Evolutionary conservation across 1,140 invertebrate species (phyloP).

Genomic region (Lepidurus arcticus): DNA sequence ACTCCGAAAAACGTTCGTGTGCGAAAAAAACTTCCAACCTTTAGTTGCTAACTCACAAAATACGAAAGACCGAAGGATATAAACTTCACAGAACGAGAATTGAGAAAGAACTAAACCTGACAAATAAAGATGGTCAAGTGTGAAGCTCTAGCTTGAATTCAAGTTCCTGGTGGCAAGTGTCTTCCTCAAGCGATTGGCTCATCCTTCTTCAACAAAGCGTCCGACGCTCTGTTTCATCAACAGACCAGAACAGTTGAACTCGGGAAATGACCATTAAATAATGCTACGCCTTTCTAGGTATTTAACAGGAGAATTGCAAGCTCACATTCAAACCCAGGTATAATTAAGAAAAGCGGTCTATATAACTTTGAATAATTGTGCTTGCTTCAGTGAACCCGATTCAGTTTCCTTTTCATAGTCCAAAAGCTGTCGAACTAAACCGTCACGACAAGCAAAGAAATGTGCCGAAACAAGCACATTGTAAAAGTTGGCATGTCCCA

Average conservation of each 20-base stretch:
- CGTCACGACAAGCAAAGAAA: no score
- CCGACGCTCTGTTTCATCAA: not conserved
- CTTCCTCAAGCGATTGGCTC: not conserved
- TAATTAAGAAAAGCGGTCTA: no score
- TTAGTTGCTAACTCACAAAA: not conserved
- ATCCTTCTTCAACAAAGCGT: not conserved
- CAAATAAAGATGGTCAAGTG: not conserved
- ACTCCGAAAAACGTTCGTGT: no score
- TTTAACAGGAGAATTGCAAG: not conserved
- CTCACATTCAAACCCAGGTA: not conserved
- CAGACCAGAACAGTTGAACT: slow-evolving; percentile 10
- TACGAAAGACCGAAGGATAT: not conserved
- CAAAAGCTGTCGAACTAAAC: no score
- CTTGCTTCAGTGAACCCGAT: no score
- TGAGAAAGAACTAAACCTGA: not conserved
- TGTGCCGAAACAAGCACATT: no score
- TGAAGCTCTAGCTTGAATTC: not conserved
- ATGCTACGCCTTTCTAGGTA: not conserved
- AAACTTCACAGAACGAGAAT: not conserved
- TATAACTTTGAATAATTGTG: no score
- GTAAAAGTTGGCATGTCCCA: no score
- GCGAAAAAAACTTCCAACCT: not conserved
- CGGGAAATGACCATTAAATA: not conserved
- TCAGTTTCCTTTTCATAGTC: no score
- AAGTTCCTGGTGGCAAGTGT: not conserved